These are phyloP conservation scores for Microtus montanus DNA, from an alignment of 2,113 vertebrate species.

Conservation along the genomic window DNA sequence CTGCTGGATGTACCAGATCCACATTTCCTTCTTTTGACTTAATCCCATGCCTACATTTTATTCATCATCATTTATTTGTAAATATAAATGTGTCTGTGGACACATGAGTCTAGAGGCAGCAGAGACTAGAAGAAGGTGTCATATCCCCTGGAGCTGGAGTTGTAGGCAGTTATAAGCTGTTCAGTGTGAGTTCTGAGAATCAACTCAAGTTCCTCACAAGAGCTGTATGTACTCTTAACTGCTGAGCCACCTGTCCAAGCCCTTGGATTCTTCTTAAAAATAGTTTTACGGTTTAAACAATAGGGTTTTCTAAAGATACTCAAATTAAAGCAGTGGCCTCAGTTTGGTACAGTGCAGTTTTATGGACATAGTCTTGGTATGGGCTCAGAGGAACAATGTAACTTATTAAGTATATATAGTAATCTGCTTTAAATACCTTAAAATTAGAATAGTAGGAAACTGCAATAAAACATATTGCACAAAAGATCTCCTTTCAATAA, in stretches of 20 bases:
- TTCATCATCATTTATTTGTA: not conserved
- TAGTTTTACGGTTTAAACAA: constrained; percentile 10
- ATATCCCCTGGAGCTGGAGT: not conserved
- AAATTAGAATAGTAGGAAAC: not conserved
- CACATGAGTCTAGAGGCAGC: not conserved
- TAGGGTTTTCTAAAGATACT: not conserved
- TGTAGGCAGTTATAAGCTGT: not conserved
- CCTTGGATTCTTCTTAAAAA: not conserved
- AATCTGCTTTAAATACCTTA: not conserved
- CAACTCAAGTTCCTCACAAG: not conserved
- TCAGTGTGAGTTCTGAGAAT: not conserved
- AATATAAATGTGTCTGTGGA: not conserved
- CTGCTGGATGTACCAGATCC: not conserved
- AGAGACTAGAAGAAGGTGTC: not conserved
- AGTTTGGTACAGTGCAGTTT: not conserved
- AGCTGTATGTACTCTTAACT: not conserved
- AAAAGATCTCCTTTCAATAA: not conserved
- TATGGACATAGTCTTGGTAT: not conserved
- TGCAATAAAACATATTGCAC: not conserved
- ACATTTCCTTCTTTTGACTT: not conserved
- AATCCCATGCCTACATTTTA: not conserved
- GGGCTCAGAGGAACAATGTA: not conserved
- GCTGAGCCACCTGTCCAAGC: not conserved
- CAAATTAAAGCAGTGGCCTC: not conserved
- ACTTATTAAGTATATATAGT: not conserved